Evolutionary conservation across 2,888 invertebrate species (phyloP).

Genomic region (Folsomia manolachei): DNA sequence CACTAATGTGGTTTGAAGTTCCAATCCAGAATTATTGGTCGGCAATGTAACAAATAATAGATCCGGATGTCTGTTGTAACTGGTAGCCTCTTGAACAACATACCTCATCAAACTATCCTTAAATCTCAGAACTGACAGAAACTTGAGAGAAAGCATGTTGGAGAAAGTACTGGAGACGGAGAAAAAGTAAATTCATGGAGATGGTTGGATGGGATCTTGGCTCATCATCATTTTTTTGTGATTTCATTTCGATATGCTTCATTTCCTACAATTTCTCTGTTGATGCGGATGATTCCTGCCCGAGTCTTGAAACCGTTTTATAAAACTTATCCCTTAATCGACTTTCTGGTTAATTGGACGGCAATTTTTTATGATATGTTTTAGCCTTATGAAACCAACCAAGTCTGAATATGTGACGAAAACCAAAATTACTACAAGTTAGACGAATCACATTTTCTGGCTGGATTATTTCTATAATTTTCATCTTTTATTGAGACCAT

Average conservation of each 20-base stretch:
- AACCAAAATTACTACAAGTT: neutral
- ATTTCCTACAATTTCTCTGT: neutral
- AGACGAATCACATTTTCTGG: neutral
- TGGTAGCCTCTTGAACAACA: no score
- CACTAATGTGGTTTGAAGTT: no score
- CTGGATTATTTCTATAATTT: no score
- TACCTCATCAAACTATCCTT: neutral
- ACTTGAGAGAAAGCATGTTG: neutral
- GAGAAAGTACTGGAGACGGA: neutral
- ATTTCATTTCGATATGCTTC: neutral
- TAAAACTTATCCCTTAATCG: constrained; percentile 3
- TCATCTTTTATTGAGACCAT: no score
- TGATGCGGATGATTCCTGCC: no score
- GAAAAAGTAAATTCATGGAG: no score
- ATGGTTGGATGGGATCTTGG: neutral
- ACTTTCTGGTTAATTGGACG: constrained; percentile 1
- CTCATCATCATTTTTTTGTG: neutral
- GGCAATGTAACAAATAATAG: no score
- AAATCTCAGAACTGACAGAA: no score
- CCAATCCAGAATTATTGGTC: no score
- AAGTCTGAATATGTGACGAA: neutral
- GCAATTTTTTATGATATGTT: neutral
- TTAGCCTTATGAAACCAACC: neutral
- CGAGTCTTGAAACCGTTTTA: no score
- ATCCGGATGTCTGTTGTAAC: no score